These are phyloP conservation scores for Halictus ligatus DNA, from an alignment of 2,888 invertebrate genomes.

Conservation along the genomic window DNA sequence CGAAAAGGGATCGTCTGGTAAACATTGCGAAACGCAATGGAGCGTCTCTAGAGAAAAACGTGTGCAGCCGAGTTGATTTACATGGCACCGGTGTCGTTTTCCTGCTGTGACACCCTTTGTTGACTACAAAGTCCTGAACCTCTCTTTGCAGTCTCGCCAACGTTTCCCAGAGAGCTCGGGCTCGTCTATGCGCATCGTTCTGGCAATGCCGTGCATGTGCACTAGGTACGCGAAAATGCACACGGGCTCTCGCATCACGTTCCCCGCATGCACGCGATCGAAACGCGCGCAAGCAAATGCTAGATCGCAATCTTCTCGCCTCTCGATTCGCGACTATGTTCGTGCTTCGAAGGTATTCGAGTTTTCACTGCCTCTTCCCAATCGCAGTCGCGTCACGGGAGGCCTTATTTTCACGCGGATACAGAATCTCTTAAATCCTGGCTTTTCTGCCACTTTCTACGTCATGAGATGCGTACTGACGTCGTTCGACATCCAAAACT, in stretches of 20 bases:
- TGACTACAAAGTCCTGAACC: neutral
- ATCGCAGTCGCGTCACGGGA: conserved; percentile 36
- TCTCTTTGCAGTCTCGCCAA: neutral
- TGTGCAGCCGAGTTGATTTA: neutral
- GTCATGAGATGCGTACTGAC: neutral
- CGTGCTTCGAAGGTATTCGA: conserved; percentile 34
- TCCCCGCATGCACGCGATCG: neutral
- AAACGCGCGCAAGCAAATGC: conserved; percentile 17
- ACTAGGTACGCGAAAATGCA: neutral
- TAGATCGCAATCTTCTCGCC: conserved; percentile 37
- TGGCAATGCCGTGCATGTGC: neutral
- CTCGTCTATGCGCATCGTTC: neutral
- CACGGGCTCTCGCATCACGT: neutral
- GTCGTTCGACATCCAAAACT: neutral
- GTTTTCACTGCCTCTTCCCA: conserved; percentile 50
- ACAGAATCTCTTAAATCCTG: conserved; percentile 16
- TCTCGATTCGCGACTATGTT: conserved; percentile 17
- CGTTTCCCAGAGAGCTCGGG: neutral
- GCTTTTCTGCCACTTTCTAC: conserved; percentile 10
- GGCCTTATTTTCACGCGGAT: conserved; percentile 29
- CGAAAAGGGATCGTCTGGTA: neutral
- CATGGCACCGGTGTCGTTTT: conserved; percentile 4
- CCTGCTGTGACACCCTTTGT: conserved; percentile 5
- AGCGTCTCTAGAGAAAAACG: neutral
- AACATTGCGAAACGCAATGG: conserved; percentile 5